These are phyloP conservation scores for Embidobia sp. DNA, from an alignment of 2,888 invertebrate genomes.

Conservation along the genomic window DNA sequence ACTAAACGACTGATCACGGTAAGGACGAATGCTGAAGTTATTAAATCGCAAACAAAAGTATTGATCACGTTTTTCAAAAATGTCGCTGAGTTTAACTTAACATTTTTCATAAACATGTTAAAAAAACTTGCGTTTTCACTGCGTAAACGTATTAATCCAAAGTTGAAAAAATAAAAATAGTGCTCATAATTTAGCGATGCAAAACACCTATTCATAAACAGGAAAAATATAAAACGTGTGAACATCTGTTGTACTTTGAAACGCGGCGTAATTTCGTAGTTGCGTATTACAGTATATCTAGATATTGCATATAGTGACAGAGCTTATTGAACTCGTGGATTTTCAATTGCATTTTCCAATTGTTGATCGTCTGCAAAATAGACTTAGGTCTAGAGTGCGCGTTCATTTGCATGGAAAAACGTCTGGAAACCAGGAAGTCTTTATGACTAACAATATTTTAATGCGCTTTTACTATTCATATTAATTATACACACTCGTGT, in stretches of 20 bases:
- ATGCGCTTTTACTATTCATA: not conserved
- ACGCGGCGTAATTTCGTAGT: not conserved
- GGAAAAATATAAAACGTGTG: too few species aligned
- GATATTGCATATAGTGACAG: not conserved
- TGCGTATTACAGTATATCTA: not conserved
- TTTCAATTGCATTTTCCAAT: slow-evolving; percentile 5
- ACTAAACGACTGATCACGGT: too few species aligned
- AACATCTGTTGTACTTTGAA: not conserved
- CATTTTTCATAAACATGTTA: not conserved
- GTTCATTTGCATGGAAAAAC: slow-evolving; percentile 14
- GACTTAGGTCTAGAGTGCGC: slow-evolving; percentile 8
- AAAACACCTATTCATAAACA: not conserved
- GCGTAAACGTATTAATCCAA: slow-evolving; percentile 3
- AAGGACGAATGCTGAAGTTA: too few species aligned
- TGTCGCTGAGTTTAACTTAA: too few species aligned
- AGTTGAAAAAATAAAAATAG: not conserved
- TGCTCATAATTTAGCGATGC: slow-evolving; percentile 2
- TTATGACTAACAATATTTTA: slow-evolving; percentile 19
- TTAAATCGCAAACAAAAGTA: too few species aligned
- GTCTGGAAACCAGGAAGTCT: slow-evolving; percentile 23
- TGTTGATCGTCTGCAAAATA: slow-evolving; percentile 2
- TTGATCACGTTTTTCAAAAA: too few species aligned
- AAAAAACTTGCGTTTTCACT: slow-evolving; percentile 30
- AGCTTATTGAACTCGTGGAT: slow-evolving; percentile 19
- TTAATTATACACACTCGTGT: slow-evolving; percentile 9